phyloP scores from a whole-genome alignment of 2,113 vertebrate species.

The Microcebus griseorufus region DNA sequence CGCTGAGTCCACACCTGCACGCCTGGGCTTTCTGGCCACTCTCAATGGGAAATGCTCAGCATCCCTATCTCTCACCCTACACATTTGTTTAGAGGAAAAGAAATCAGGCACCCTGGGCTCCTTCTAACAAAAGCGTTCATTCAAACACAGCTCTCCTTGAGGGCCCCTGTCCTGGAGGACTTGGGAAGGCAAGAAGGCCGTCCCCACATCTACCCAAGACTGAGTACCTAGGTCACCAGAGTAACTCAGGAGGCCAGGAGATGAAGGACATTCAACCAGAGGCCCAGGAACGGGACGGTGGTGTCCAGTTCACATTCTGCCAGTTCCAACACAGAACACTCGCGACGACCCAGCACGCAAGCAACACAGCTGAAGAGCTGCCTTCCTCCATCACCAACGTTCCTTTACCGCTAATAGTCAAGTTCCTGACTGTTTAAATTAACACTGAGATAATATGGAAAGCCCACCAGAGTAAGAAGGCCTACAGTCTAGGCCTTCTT shows the following conservation, averaged over 20 bases:
- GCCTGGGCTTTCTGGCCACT: not conserved
- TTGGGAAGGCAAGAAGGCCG: not conserved
- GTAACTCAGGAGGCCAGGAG: not conserved
- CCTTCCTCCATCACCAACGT: not conserved
- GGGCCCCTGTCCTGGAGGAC: not conserved
- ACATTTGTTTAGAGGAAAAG: not conserved
- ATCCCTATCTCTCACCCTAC: not conserved
- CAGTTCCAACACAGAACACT: not conserved
- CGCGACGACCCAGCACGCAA: accelerated
- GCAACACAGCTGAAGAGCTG: not conserved
- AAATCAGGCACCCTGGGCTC: not conserved
- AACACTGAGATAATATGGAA: not conserved
- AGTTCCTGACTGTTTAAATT: not conserved
- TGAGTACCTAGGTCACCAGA: not conserved
- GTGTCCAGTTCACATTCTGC: not conserved
- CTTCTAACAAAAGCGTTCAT: not conserved
- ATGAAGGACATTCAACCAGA: not conserved
- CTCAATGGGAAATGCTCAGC: not conserved
- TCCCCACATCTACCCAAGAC: not conserved
- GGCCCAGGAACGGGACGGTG: not conserved
- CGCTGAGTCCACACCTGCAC: too few species aligned
- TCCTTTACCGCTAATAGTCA: not conserved
- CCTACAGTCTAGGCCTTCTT: not conserved
- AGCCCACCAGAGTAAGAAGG: not conserved
- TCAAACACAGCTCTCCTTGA: not conserved